phyloP scores from a whole-genome alignment of 2,113 vertebrate species.

The Oreochromis niloticus region DNA sequence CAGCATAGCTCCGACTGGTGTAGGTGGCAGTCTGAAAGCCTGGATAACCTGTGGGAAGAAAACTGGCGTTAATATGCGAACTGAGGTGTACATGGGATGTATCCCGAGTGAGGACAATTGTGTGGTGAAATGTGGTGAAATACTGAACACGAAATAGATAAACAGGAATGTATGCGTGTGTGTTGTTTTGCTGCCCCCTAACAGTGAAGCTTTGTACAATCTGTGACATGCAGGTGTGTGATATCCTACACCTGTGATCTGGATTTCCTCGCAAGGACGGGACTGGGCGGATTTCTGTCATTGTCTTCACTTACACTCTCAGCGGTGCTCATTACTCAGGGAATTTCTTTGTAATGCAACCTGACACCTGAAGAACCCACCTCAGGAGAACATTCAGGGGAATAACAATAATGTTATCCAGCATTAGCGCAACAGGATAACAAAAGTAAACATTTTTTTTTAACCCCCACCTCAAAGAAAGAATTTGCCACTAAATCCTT shows the following conservation, averaged over 20 bases:
- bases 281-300: not conserved
- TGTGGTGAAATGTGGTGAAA: not conserved
- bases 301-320: slow-evolving; percentile 16
- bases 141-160: rapidly evolving
- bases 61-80: not conserved
- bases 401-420: not conserved
- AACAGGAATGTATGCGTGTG: not conserved
- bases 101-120: not conserved
- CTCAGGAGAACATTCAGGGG: not conserved
- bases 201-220: not conserved
- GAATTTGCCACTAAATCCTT: not conserved
- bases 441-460: not conserved
- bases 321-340: not conserved
- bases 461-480: rapidly evolving
- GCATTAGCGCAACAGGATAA: not conserved
- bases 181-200: not conserved
- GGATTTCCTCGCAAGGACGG: not conserved
- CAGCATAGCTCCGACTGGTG: slow-evolving; percentile 93
- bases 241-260: slow-evolving; percentile 35
- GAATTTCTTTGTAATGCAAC: not conserved
- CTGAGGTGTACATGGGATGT: not conserved
- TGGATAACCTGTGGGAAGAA: slow-evolving; percentile 82
- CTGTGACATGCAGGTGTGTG: slow-evolving; percentile 25
- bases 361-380: not conserved
- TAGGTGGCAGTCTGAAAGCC: slow-evolving; percentile 98